Percentiles rank a stretch among this genome's conserved stretches.
Conservation (phyloP, 2,113 vertebrate genomes). For the Cyphomyrus plagiostoma region DNA sequence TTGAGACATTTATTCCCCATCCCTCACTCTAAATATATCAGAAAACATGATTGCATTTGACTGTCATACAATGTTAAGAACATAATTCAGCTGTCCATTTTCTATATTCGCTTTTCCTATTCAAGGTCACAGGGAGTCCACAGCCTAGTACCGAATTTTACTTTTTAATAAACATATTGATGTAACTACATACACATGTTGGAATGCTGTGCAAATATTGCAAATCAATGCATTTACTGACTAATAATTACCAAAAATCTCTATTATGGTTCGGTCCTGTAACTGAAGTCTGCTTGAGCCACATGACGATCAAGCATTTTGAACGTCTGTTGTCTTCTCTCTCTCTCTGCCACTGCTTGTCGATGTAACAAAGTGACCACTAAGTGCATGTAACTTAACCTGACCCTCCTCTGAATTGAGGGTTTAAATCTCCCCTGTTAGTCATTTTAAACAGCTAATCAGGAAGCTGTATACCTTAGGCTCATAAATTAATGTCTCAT, state of each 20-base stretch:
- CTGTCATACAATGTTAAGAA: not conserved
- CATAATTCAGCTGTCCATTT: not conserved
- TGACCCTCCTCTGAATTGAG: not conserved
- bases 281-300: not conserved
- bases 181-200: not conserved
- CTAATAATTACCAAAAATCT: not conserved
- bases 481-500: no score
- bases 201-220: not conserved
- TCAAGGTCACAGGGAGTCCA: not conserved
- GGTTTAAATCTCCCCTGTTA: slow-evolving; percentile 8
- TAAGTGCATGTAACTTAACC: not conserved
- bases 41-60: not conserved
- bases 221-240: not conserved
- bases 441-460: slow-evolving; percentile 10
- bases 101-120: not conserved
- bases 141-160: not conserved
- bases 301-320: not conserved
- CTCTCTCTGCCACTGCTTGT: no score
- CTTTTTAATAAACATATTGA: not conserved
- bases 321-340: no score
- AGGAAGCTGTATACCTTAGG: not conserved
- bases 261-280: not conserved
- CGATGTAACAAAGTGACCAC: not conserved
- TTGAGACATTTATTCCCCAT: not conserved
- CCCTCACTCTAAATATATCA: not conserved